Base-by-base conservation (phyloP, 2,797 vertebrate genomes). In the Pseudochaenichthys georgianus region DNA sequence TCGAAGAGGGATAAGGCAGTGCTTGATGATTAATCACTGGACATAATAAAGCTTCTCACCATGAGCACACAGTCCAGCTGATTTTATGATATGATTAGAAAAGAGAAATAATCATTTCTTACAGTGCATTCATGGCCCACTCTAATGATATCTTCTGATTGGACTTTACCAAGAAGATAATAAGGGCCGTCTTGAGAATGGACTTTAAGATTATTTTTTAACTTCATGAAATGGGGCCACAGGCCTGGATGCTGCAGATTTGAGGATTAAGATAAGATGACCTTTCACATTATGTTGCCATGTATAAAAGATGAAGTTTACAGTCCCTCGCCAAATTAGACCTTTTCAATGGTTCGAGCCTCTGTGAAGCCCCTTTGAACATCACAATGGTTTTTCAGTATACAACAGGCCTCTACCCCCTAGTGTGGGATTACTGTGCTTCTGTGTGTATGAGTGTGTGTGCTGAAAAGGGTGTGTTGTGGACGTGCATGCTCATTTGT, bases 231-330 rank as follows among this genome's bases (percentile, higher is more conserved):
- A 93, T 86, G 86, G 84, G 88, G 87, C 84, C 83, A 85, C 59
- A 8, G 81, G 88, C 86, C 93, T 95, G 95, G 85, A 88, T 84
- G 87, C 87, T 78, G 88, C 83, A 90, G 94, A 95, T 95, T 95
- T 94, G 89, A 93, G 95, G 95, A 95, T 95, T 95, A 95, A 94
- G 92, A 93, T 93, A 94, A 95, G 69, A 78, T 94, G 91, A 94
- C 93, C 94, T 94, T 95, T 94, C 90, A 93, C 92, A 94, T 95
- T 94, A 92, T 92, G 87, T 89, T 89, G 84, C 89, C 89, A 92
- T 92, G 92, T 93, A 94, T 93, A 94, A 94, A 94, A 94, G 91
- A 94, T 93, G 90, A 93, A 93, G 92, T 94, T 94, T 93, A 93
- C 89, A 88, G 82, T 88, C 84, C 83, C 85, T 93, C 91, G 93